Conservation (phyloP, 2,888 invertebrate species). For the Synergus japonicus region DNA sequence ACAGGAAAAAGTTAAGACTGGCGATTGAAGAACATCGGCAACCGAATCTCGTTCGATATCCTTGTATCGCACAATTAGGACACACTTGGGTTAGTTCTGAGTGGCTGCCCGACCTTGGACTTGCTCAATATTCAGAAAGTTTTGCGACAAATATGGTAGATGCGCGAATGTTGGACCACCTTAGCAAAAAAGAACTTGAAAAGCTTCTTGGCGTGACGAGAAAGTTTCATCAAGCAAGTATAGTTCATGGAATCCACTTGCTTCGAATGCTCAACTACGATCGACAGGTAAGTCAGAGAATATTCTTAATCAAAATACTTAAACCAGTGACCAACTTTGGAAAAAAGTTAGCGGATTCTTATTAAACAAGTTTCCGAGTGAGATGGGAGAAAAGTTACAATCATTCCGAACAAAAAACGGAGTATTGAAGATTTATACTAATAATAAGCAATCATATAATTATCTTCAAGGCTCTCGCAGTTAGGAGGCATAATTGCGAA, state of each 20-base stretch:
- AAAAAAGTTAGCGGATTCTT: not conserved
- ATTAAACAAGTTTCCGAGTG: not conserved
- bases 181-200: constrained; percentile 96
- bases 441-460: not conserved
- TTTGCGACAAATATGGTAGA: constrained; percentile 95
- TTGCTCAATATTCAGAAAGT: constrained; percentile 92
- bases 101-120: constrained; percentile 94
- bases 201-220: constrained; percentile 94
- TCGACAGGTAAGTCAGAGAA: constrained; percentile 82
- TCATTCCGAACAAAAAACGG: not conserved
- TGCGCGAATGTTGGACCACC: constrained; percentile 93
- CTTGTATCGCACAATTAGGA: constrained; percentile 90
- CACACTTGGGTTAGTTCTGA: constrained; percentile 97
- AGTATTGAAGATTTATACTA: not conserved
- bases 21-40: constrained; percentile 96
- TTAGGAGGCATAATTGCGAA: constrained; percentile 92
- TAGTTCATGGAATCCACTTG: constrained; percentile 95
- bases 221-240: constrained; percentile 96
- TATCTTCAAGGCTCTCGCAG: constrained; percentile 85
- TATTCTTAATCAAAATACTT: not conserved
- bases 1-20: constrained; percentile 93
- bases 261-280: constrained; percentile 95
- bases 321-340: too few species aligned
- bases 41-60: constrained; percentile 91
- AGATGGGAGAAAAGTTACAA: too few species aligned